Percentiles rank a stretch among this genome's conserved stretches.
Conservation (phyloP, 64 coral and sea anemone genomes). For the Platygyra sinensis region DNA sequence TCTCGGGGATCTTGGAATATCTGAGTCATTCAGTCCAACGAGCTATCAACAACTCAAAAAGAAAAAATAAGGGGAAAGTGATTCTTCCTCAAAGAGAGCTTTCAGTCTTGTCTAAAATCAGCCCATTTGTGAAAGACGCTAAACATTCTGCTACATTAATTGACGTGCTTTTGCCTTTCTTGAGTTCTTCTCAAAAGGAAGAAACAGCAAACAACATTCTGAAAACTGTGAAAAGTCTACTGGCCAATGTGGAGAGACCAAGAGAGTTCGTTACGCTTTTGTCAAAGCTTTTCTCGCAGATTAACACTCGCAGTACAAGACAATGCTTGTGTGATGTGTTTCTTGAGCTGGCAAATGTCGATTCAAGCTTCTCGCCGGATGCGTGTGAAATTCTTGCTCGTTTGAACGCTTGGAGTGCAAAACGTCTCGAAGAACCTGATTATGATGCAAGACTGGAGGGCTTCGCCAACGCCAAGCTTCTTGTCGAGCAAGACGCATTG, state of each 20-base stretch:
- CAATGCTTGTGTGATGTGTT: constrained; percentile 78
- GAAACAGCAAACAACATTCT: constrained; percentile 78
- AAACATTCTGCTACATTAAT: constrained; percentile 66
- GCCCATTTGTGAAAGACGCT: constrained; percentile 74
- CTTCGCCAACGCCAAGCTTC: constrained; percentile 55
- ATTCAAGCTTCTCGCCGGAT: constrained; percentile 48
- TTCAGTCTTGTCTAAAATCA: constrained; percentile 93
- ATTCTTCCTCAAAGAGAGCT: constrained; percentile 79
- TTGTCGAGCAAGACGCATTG: constrained; percentile 20
- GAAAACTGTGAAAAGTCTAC: constrained; percentile 65
- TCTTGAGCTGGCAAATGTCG: constrained; percentile 59
- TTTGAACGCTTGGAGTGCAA: constrained; percentile 74
- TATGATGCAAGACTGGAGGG: constrained; percentile 61
- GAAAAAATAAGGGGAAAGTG: constrained; percentile 29
- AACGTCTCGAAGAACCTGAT: constrained; percentile 82
- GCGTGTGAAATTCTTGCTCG: constrained; percentile 37
- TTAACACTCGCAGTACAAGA: constrained; percentile 67
- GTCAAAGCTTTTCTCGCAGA: constrained; percentile 74
- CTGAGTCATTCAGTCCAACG: constrained; percentile 74
- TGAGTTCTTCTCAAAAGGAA: constrained; percentile 65
- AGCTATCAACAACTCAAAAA: constrained; percentile 31
- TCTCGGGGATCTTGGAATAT: constrained; percentile 72
- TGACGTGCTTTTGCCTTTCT: constrained; percentile 60
- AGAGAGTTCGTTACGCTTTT: constrained; percentile 57
- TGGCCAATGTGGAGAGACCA: constrained; percentile 69